phyloP scores from a whole-genome alignment of 2,113 vertebrate species.

The Rostratula benghalensis region DNA sequence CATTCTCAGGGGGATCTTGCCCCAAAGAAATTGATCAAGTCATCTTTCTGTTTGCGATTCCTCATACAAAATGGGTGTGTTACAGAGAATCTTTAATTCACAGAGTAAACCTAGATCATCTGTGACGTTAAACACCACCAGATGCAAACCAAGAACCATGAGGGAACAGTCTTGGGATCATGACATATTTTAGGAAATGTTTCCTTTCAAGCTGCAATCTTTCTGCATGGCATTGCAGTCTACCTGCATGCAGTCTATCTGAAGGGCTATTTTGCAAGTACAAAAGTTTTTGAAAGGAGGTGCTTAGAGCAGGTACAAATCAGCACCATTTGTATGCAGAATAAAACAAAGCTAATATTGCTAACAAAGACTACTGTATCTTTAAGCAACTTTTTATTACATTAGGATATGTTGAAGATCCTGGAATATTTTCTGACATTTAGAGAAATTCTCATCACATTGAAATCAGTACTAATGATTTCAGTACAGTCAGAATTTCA shows the following conservation, averaged over 20 bases:
- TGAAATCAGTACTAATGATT: not conserved
- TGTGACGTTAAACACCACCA: not conserved
- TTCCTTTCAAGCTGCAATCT: not conserved
- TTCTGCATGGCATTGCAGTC: not conserved
- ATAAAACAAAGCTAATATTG: not conserved
- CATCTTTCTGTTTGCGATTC: not conserved
- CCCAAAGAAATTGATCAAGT: not conserved
- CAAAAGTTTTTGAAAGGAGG: not conserved
- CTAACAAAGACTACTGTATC: not conserved
- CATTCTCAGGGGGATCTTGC: not conserved
- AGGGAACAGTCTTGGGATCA: not conserved
- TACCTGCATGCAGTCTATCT: not conserved
- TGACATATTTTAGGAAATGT: not conserved
- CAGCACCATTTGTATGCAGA: not conserved
- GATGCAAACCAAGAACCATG: not conserved
- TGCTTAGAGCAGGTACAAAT: not conserved
- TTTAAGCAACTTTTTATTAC: not conserved
- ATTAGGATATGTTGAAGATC: not conserved
- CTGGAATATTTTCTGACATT: not conserved
- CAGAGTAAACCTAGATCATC: not conserved
- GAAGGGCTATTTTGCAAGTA: accelerated
- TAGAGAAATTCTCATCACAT: not conserved
- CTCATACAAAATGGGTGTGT: not conserved
- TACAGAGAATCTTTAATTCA: not conserved
- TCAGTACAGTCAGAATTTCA: not conserved